These are phyloP conservation scores for Ammodytes marinus DNA, from an alignment of 2,113 vertebrate genomes.

Conservation along the genomic window DNA sequence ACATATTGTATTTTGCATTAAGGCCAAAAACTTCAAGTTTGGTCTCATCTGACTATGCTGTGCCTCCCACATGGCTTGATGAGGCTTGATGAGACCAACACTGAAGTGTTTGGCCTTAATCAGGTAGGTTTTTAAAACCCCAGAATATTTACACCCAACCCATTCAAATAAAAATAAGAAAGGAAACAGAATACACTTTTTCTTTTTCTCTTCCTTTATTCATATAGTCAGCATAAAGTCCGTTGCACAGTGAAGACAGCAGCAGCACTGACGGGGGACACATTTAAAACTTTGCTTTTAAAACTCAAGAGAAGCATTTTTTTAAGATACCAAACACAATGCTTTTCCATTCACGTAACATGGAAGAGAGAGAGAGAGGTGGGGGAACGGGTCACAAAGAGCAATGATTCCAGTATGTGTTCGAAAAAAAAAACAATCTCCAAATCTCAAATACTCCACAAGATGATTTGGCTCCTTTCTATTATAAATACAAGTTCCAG, in stretches of 20 bases:
- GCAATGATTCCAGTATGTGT: constrained; percentile 83
- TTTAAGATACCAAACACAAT: constrained; percentile 78
- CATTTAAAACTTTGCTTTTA: constrained; percentile 59
- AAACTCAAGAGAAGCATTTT: constrained; percentile 68
- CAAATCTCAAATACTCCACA: constrained; percentile 84
- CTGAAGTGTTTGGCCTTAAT: too few relatives aligned
- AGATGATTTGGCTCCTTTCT: constrained; percentile 83
- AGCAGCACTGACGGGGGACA: constrained; percentile 54
- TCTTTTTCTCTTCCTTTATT: constrained; percentile 71
- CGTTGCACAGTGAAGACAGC: constrained; percentile 90
- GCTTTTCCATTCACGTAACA: constrained; percentile 75
- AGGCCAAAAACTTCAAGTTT: too few relatives aligned
- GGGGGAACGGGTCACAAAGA: constrained; percentile 73
- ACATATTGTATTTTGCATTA: too few relatives aligned
- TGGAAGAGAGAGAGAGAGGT: constrained; percentile 46
- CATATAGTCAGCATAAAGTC: constrained; percentile 87
- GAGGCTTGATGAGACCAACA: too few relatives aligned
- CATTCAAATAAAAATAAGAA: constrained; percentile 1
- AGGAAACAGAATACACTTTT: constrained; percentile 6
- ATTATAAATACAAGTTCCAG: constrained; percentile 89
- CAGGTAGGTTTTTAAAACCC: neutral
- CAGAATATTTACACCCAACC: neutral
- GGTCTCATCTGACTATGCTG: too few relatives aligned
- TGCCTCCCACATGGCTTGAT: too few relatives aligned
- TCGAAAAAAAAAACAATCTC: constrained; percentile 72